phyloP scores from a whole-genome alignment of 2,888 invertebrate genomes.

The Eupsilia transversa region DNA sequence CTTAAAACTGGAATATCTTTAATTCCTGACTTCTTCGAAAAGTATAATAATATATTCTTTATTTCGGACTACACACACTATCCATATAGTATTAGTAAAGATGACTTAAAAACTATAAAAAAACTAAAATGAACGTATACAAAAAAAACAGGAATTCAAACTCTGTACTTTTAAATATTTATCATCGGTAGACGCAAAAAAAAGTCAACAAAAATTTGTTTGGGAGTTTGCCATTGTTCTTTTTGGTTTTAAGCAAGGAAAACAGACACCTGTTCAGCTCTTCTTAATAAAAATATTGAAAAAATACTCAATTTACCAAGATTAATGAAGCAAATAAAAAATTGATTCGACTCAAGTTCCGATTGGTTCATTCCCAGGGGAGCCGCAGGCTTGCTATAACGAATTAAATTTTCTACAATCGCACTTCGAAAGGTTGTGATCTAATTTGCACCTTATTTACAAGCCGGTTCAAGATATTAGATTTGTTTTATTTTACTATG shows the following conservation, averaged over 20 bases:
- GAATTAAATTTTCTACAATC: conserved; percentile 55
- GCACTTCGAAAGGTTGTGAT: conserved; percentile 35
- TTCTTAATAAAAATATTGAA: neutral
- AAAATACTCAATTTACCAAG: conserved; percentile 12
- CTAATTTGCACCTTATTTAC: conserved; percentile 39
- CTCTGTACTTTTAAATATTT: too few relatives aligned
- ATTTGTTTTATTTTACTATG: conserved; percentile 1
- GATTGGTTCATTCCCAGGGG: conserved; percentile 64
- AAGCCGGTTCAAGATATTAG: neutral
- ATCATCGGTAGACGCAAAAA: too few relatives aligned
- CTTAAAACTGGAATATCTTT: too few relatives aligned
- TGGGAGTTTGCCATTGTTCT: too few relatives aligned
- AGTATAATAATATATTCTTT: too few relatives aligned
- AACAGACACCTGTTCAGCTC: neutral
- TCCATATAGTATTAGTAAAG: too few relatives aligned
- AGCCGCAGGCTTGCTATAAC: conserved; percentile 58
- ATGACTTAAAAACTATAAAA: too few relatives aligned
- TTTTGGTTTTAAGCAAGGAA: neutral
- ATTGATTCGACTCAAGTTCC: conserved; percentile 59
- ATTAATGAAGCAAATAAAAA: conserved; percentile 46
- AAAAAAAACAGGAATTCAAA: too few relatives aligned
- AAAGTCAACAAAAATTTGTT: too few relatives aligned
- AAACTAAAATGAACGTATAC: too few relatives aligned
- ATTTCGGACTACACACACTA: too few relatives aligned
- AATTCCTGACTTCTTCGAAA: too few relatives aligned